Percentiles rank a stretch among this genome's conserved stretches.
phyloP scores from a whole-genome alignment of 2,113 vertebrate species.

The Chrysemys picta region DNA sequence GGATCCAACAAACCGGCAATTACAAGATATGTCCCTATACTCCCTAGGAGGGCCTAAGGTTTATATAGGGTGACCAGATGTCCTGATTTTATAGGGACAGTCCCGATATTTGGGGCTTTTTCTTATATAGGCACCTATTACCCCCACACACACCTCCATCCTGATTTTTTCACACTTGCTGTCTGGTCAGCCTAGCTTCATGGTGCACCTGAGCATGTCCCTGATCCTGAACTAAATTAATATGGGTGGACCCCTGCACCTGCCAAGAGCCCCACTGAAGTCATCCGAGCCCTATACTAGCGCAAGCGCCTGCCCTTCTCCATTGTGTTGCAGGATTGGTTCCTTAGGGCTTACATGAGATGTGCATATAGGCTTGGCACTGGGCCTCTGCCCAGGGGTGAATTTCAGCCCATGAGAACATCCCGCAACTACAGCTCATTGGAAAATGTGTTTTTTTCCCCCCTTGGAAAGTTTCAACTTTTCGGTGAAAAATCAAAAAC shows the following conservation, averaged over 20 bases:
- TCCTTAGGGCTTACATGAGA: background rate
- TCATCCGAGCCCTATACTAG: accelerated
- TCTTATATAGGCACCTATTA: too few relatives aligned
- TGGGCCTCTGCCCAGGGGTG: background rate
- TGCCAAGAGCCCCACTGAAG: background rate
- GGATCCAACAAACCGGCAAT: background rate
- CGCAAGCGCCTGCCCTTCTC: background rate
- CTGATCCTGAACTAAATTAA: accelerated
- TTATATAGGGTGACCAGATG: too few relatives aligned
- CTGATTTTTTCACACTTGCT: too few relatives aligned
- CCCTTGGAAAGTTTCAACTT: accelerated
- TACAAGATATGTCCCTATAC: accelerated
- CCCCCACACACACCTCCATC: too few relatives aligned
- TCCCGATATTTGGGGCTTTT: too few relatives aligned
- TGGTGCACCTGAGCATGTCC: background rate
- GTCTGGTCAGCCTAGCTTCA: background rate
- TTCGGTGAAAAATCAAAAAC: background rate
- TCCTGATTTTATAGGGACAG: too few relatives aligned
- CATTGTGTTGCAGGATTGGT: background rate
- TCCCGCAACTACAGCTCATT: background rate
- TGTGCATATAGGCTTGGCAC: background rate
- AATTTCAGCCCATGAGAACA: background rate
- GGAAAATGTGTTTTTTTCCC: accelerated
- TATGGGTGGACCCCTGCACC: background rate
- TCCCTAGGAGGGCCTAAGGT: background rate